Evolutionary conservation across 1,140 invertebrate genomes (phyloP).

Genomic region (Arion vulgaris): DNA sequence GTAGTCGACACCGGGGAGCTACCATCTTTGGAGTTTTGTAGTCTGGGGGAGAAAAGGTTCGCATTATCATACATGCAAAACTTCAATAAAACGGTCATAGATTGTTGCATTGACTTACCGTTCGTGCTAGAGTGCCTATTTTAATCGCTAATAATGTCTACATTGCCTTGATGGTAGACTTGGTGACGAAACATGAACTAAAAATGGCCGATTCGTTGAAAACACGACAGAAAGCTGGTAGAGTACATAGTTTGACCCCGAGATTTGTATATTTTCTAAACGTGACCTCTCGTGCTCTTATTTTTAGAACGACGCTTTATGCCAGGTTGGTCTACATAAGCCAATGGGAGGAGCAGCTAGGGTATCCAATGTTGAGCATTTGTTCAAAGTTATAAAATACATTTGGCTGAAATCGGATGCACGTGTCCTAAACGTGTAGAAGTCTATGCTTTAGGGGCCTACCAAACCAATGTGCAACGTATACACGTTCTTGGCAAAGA

Average conservation of each 20-base stretch:
- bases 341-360: too few relatives aligned
- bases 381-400: too few relatives aligned
- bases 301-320: too few relatives aligned
- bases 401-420: too few relatives aligned
- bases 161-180: background rate
- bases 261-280: slow-evolving; percentile 12
- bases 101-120: background rate
- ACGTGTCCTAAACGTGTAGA: too few relatives aligned
- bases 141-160: background rate
- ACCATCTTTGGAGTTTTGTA: slow-evolving; percentile 18
- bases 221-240: background rate
- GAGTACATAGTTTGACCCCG: slow-evolving; percentile 1
- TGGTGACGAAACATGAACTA: background rate
- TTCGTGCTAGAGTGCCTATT: background rate
- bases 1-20: background rate
- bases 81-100: background rate
- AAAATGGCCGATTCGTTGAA: slow-evolving; percentile 9
- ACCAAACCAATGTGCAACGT: too few relatives aligned
- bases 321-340: background rate
- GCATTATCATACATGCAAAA: background rate
- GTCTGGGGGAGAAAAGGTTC: slow-evolving; percentile 17
- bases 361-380: too few relatives aligned
- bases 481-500: too few relatives aligned
- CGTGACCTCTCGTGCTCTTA: background rate
- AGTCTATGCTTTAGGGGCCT: too few relatives aligned